Base-by-base conservation (phyloP, 2,113 vertebrate species). In the Lipophrys pholis region DNA sequence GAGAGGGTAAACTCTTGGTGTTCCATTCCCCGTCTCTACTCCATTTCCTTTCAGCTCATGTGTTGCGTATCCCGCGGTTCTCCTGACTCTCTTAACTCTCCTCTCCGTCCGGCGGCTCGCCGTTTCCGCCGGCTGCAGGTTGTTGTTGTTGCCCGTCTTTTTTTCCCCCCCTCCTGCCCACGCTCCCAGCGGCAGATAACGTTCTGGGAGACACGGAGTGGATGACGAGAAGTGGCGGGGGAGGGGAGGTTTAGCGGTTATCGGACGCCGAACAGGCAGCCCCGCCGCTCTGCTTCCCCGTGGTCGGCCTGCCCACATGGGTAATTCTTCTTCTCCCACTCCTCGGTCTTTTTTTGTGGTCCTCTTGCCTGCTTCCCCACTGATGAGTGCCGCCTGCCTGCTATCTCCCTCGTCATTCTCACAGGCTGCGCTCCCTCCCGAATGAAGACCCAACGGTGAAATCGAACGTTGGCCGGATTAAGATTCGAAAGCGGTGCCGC, bases 401-500 rank as follows among this genome's bases (percentile, higher is more conserved):
- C 69, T n/a, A n/a, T 68, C 61, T 41, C 53, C 21, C 46, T 50
- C 66, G 21, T 71, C 64, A 55, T 59, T 76, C 64, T 45, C 79
- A 15, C 49, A 0, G 0, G 16, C 43, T 63, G 21, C 21, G 21
- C 4, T 4, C 2, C 21, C 21, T 30, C 21, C 21, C 4, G 21
- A 2, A 30, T 30, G 21, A 30, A 30, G 21, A 12, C 70, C 21
- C 21, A 5, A 7, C 51, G 39, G 42, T 50, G 53, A 79, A 87
- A 87, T 80, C 74, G 76, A 76, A 87, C 80, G 73, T 87, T 87
- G 68, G 64, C 45, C 1, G 80, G 66, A 82, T 76, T 80, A 64
- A 69, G 72, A 80, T 80, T 75, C 56, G 58, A 73, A 73, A 84
- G 78, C 38, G 78, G 55, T 10, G 35, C 30, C 3, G 41, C 58